Evolutionary conservation across 2,113 vertebrate genomes (phyloP).

Genomic region (Fregata magnificens): DNA sequence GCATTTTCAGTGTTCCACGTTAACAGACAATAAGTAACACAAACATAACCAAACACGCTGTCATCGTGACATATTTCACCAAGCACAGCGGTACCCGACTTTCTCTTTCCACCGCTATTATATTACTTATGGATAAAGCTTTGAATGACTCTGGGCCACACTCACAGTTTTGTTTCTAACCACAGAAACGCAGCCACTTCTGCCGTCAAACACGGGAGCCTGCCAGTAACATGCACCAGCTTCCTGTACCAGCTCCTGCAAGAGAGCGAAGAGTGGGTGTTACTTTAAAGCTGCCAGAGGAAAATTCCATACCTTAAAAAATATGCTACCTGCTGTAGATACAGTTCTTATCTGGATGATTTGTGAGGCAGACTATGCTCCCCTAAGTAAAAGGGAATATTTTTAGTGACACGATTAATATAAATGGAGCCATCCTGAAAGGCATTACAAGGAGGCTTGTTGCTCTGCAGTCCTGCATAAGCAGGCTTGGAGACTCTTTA

Average conservation of each 20-base stretch:
- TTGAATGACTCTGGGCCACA: neutral
- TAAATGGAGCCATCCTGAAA: conserved; percentile 21
- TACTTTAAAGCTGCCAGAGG: neutral
- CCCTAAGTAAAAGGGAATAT: neutral
- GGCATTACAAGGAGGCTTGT: conserved; percentile 11
- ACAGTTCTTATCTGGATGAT: neutral
- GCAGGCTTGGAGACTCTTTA: neutral
- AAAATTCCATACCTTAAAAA: neutral
- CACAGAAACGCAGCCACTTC: neutral
- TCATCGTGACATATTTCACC: accelerated
- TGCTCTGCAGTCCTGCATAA: neutral
- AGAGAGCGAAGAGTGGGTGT: neutral
- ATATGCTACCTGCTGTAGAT: neutral
- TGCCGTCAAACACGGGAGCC: neutral
- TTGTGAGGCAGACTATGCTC: neutral
- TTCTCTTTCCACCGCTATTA: neutral
- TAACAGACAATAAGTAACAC: neutral
- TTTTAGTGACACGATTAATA: neutral
- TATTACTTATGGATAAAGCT: neutral
- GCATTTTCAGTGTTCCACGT: neutral
- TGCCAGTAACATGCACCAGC: neutral
- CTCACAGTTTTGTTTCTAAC: neutral
- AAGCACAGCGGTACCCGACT: neutral
- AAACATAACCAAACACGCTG: neutral
- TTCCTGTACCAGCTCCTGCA: neutral